Percentiles rank a stretch among this genome's conserved stretches.
phyloP scores from a whole-genome alignment of 2,888 invertebrate species.

The Scaptomyza flava region DNA sequence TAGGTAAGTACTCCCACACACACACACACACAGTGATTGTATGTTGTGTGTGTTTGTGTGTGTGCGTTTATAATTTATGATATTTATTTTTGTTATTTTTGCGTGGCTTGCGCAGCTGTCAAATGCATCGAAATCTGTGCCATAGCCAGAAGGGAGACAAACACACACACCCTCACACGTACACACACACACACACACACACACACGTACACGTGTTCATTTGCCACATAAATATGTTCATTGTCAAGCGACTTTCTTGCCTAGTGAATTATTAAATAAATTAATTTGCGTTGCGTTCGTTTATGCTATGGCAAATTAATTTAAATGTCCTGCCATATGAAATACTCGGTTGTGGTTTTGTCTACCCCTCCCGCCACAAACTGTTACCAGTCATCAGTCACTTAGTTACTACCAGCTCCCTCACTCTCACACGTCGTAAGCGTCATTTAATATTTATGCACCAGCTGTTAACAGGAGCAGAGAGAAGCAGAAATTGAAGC shows the following conservation, averaged over 20 bases:
- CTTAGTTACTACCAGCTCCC: constrained; percentile 11
- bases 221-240: constrained; percentile 63
- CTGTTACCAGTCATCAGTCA: constrained; percentile 30
- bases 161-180: no score
- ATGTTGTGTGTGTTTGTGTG: constrained; percentile 13
- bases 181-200: constrained; percentile 21
- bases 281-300: constrained; percentile 69
- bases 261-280: constrained; percentile 79
- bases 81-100: constrained; percentile 62
- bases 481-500: background rate
- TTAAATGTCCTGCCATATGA: constrained; percentile 69
- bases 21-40: background rate
- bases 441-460: constrained; percentile 67
- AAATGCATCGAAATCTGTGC: constrained; percentile 65
- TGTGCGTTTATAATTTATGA: constrained; percentile 65
- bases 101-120: constrained; percentile 61
- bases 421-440: constrained; percentile 25
- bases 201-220: constrained; percentile 8
- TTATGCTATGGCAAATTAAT: constrained; percentile 72
- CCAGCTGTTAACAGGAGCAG: constrained; percentile 43
- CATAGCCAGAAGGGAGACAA: constrained; percentile 36
- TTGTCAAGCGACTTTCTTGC: constrained; percentile 73
- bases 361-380: background rate
- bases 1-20: constrained; percentile 80
- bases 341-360: constrained; percentile 40